These are phyloP conservation scores for Melanotaenia pygmaea DNA, from an alignment of 2,797 vertebrate species.

Conservation along the genomic window DNA sequence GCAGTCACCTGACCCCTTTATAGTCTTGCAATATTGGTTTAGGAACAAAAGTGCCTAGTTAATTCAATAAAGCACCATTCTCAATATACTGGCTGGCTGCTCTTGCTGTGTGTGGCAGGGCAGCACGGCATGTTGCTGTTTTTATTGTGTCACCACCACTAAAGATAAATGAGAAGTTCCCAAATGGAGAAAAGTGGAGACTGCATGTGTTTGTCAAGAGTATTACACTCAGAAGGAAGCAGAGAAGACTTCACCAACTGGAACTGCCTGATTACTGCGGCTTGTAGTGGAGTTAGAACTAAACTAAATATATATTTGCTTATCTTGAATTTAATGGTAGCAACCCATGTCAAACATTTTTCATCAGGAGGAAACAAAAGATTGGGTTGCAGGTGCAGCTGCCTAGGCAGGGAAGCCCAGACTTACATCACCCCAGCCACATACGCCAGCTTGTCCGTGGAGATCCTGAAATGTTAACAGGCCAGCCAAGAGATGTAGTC, in stretches of 20 bases:
- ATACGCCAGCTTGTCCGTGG: no score
- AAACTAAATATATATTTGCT: conserved; percentile 5
- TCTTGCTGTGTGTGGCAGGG: conserved; percentile 62
- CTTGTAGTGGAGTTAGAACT: conserved; percentile 39
- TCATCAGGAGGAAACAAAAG: no score
- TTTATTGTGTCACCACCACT: conserved; percentile 64
- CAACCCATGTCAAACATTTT: no score
- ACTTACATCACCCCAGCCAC: no score
- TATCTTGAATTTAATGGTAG: neutral
- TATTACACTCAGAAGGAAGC: conserved; percentile 25
- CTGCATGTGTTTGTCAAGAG: conserved; percentile 31
- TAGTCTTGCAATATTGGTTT: conserved; percentile 73
- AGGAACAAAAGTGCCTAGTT: conserved; percentile 70
- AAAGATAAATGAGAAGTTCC: conserved; percentile 62
- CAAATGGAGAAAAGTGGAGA: conserved; percentile 42
- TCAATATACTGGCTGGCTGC: conserved; percentile 59
- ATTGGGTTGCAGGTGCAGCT: no score
- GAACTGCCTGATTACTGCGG: conserved; percentile 38
- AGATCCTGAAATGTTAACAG: no score
- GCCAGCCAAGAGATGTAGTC: no score
- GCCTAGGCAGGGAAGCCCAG: no score
- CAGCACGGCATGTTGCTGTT: conserved; percentile 61
- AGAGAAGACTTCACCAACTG: conserved; percentile 7
- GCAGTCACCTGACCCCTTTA: conserved; percentile 69
- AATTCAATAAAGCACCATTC: conserved; percentile 75